Conservation (phyloP, 2,113 vertebrate species). For the Neotoma lepida region DNA sequence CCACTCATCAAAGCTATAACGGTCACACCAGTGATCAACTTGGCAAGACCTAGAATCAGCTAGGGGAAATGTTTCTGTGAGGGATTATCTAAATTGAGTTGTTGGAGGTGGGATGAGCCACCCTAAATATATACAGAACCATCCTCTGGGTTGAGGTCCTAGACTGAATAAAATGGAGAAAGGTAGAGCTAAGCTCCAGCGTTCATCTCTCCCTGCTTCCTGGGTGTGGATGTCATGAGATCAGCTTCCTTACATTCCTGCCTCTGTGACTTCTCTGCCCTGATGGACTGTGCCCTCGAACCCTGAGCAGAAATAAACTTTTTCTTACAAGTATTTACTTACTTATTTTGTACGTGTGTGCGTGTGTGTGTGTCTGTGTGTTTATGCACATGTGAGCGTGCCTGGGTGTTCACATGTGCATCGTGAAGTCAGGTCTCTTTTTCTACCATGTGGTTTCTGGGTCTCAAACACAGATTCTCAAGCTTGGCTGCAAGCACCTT, state of each 20-base stretch:
- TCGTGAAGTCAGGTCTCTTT: background rate
- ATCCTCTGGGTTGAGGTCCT: no score
- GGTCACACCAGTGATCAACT: no score
- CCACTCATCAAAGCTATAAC: background rate
- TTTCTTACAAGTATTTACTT: background rate
- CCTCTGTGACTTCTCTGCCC: background rate
- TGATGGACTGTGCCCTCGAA: background rate
- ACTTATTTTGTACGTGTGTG: background rate
- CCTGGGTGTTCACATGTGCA: no score
- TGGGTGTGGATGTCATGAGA: background rate
- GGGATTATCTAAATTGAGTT: background rate
- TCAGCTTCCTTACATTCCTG: background rate
- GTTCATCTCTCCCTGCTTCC: background rate
- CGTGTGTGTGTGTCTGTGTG: background rate
- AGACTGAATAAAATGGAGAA: background rate
- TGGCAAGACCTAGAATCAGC: background rate
- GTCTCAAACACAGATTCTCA: background rate
- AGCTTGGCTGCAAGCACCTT: background rate
- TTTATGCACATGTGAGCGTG: no score
- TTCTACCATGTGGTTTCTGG: background rate
- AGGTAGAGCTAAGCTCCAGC: no score
- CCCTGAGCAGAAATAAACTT: background rate
- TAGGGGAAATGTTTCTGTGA: no score
- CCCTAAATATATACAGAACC: background rate
- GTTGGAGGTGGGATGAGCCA: background rate